Conservation (phyloP, 2,888 invertebrate genomes). For the Metalampra italica region DNA sequence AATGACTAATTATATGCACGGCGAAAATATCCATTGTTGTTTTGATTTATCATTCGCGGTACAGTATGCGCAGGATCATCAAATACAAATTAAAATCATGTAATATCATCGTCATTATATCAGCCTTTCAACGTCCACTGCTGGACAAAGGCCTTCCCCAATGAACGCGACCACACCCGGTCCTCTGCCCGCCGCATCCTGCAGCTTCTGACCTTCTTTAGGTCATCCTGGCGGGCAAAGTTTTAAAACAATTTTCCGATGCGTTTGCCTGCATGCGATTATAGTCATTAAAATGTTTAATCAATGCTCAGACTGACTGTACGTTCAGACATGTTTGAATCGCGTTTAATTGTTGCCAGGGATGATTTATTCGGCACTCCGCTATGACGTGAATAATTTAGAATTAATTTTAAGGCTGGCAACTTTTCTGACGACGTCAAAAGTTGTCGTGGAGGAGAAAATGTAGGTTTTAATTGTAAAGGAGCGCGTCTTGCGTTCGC, state of each 20-base stretch:
- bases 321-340: conserved; percentile 1
- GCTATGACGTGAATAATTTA: not conserved
- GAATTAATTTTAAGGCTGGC: not conserved
- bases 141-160: no score
- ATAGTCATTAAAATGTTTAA: not conserved
- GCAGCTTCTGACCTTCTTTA: no score
- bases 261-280: not conserved
- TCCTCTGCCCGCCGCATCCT: no score
- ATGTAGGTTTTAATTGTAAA: not conserved
- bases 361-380: not conserved
- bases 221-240: no score
- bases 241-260: no score
- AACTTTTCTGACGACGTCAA: not conserved
- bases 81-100: no score
- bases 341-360: not conserved
- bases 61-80: not conserved
- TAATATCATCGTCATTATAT: no score
- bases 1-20: not conserved
- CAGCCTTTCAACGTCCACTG: no score
- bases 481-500: not conserved
- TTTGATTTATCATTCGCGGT: not conserved
- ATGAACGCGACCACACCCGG: no score
- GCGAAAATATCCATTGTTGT: not conserved
- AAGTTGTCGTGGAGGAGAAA: not conserved
- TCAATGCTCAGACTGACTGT: not conserved